Evolutionary conservation across 2,888 invertebrate species (phyloP), one percentile per base, ranked within the genome.

Genomic region (Drosophila neonasuta): DNA sequence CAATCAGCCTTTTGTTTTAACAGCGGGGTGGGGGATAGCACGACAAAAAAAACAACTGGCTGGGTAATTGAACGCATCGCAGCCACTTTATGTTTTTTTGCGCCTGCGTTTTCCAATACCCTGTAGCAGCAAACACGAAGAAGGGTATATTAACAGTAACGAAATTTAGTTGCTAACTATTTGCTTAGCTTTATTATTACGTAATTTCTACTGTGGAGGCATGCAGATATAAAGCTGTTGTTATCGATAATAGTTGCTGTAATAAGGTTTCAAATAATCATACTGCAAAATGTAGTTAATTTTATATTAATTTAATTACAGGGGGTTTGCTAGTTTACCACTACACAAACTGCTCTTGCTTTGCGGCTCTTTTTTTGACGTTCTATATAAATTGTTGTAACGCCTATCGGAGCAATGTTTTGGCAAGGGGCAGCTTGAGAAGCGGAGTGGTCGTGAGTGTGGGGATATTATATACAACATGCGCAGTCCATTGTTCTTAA

Each of bases 331-430:
- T 7, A 34, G 60, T 42, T 10, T 4, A 54, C 5, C 20, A 32
- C 1, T 9, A n/a, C 10, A 5, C 9, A 17, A 3, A 9, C 13
- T n/a, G 2, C 15, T 4, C 8, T 4, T 17, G 32, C 51, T 52
- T 67, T 50, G 62, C 54, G 46, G 49, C 60, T 68, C 45, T 48
- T 62, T 72, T 69, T 60, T 59, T 77, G 77, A 77, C 70, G 62
- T 77, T 73, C 69, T 86, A 81, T 85, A 85, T 85, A 88, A 83
- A 83, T 83, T 79, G 87, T 73, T 74, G 88, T 71, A 71, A 81
- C 83, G 83, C 83, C 88, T 78, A 80, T 86, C 86, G 62, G 67
- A 77, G 84, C 67, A 66, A 56, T 69, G 65, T 79, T 85, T 84
- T 63, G 87, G 80, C 74, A 86, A 77, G 58, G 48, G 58, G 49